Evolutionary conservation across 2,888 invertebrate species (phyloP), one percentile per base, ranked within the genome.

Genomic region (Epinotia ramella): DNA sequence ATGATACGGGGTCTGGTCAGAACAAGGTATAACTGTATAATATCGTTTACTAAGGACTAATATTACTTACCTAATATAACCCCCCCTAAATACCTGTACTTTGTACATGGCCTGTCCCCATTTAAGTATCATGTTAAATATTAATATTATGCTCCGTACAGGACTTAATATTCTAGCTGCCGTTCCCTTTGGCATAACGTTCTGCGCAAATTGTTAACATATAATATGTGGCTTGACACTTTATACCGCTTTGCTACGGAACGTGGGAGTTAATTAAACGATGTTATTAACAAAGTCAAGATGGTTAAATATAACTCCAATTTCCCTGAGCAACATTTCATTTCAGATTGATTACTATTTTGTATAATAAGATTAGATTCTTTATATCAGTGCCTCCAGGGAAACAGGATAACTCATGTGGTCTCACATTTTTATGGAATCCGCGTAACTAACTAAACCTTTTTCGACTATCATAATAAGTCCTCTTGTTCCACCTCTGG

Each of bases 241-340:
- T 59, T 24, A 3, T 9, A 65, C 49, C 65, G 65, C 16, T 49
- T 65, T 28, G 65, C 46, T 49, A 9, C 49, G 13, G 24, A 60
- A 53, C 18, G 11, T 65, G 16, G 28, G 65, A 65, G 65, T 49
- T 65, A 49, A 65, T 65, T 65, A 65, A 65, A 49, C 65, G 13
- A 60, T 63, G 65, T 49, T 65, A 24, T 49, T 24, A 49, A 12
- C 12, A 11, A 18, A 63, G n/a, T 63, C 40, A 40, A 40, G 2
- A 13, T 16, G 49, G 40, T 18, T 63, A 18, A 40, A n/a, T 33
- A 2, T 28, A 11, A 46, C 13, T 53, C 53, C 53, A 7, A 33
- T 53, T 16, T n/a, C n/a, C 5, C 49, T n/a, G 5, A 53, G 49
- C 1, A 53, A 16, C 7, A n/a, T 53, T 53, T 53, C n/a, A n/a